Percentiles rank a stretch among this genome's conserved stretches.
These are phyloP conservation scores for Apotomis capreana DNA, from an alignment of 2,888 invertebrate species.

Conservation along the genomic window DNA sequence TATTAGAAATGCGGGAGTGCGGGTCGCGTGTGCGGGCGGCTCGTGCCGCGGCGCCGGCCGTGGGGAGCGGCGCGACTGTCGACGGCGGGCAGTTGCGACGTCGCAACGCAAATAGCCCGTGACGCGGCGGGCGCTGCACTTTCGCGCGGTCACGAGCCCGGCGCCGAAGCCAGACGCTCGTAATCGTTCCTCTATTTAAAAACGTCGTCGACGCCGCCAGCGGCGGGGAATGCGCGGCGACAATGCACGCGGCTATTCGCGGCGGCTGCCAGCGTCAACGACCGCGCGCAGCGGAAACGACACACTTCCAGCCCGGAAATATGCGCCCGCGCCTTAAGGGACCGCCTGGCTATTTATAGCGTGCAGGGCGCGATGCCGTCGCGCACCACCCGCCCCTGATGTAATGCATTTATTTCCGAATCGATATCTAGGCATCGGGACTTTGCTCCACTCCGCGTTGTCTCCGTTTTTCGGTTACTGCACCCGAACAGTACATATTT, in stretches of 20 bases:
- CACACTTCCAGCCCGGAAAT: conserved; percentile 83
- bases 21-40: conserved; percentile 26
- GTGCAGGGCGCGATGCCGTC: conserved; percentile 37
- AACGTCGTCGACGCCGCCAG: conserved; percentile 73
- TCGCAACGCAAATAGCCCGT: conserved; percentile 78
- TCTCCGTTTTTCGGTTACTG: conserved; percentile 10
- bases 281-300: conserved; percentile 81
- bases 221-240: conserved; percentile 73
- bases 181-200: conserved; percentile 82
- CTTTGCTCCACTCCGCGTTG: conserved; percentile 7
- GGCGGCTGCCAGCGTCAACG: conserved; percentile 76
- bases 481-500: conserved; percentile 19
- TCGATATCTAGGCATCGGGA: conserved; percentile 21
- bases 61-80: conserved; percentile 45
- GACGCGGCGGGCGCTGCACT: conserved; percentile 81
- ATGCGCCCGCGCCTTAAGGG: conserved; percentile 80
- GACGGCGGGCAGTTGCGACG: conserved; percentile 43
- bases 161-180: conserved; percentile 77
- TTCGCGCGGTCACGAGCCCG: conserved; percentile 80
- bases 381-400: conserved; percentile 61
- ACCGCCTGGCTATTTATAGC: conserved; percentile 76
- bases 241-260: conserved; percentile 47
- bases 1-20: conserved; percentile 18
- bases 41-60: conserved; percentile 15
- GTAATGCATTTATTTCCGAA: conserved; percentile 66